Evolutionary conservation across 2,797 vertebrate genomes (phyloP).

Genomic region (Holocentrus rufus): DNA sequence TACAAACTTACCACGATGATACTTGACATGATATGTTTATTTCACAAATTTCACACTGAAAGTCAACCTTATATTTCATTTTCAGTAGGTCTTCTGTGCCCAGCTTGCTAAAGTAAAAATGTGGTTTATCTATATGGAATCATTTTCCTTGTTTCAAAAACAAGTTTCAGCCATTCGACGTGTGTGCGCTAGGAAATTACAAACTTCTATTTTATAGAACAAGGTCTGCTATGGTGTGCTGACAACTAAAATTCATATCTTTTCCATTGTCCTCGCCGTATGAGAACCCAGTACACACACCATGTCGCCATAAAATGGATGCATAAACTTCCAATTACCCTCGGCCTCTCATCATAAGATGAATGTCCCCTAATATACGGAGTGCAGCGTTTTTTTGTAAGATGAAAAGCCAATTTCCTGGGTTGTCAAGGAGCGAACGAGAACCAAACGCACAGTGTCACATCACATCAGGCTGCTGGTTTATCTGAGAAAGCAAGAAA

Average conservation of each 20-base stretch:
- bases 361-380: constrained; percentile 70
- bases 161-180: constrained; percentile 16
- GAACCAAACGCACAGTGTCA: constrained; percentile 75
- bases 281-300: not conserved
- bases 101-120: constrained; percentile 76
- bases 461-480: constrained; percentile 72
- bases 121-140: constrained; percentile 67
- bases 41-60: constrained; percentile 68
- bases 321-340: constrained; percentile 71
- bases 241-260: not conserved
- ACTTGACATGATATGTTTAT: constrained; percentile 61
- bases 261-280: not conserved
- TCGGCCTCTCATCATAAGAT: constrained; percentile 70
- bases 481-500: constrained; percentile 60
- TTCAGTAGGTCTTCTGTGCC: constrained; percentile 73
- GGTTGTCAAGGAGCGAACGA: constrained; percentile 75
- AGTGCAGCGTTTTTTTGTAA: constrained; percentile 65
- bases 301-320: constrained; percentile 49
- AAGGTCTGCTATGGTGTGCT: not conserved
- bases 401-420: constrained; percentile 80
- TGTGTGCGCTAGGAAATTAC: constrained; percentile 18
- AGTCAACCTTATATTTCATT: constrained; percentile 70
- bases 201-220: constrained; percentile 7
- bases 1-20: constrained; percentile 47
- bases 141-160: constrained; percentile 39